phyloP scores from a whole-genome alignment of 2,113 vertebrate genomes.

The Myanophis thanlyinensis region DNA sequence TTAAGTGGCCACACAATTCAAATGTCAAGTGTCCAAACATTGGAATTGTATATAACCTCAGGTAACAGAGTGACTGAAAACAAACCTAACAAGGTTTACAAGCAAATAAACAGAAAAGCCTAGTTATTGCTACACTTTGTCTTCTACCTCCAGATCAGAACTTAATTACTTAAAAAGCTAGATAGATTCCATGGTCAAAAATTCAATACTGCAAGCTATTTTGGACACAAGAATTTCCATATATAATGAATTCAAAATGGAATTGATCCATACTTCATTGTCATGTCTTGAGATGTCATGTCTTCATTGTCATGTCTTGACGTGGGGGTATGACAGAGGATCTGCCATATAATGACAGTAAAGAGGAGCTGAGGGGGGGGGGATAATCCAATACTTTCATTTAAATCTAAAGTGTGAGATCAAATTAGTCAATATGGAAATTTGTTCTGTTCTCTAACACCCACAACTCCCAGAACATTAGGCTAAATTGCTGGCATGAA shows the following conservation, averaged over 20 bases:
- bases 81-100: neutral
- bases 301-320: slow-evolving; percentile 35
- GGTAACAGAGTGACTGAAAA: neutral
- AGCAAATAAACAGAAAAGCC: neutral
- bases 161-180: neutral
- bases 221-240: neutral
- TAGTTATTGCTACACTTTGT: neutral
- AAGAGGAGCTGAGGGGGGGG: slow-evolving; percentile 35
- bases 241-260: neutral
- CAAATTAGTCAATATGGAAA: slow-evolving; percentile 71
- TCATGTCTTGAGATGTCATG: slow-evolving; percentile 30
- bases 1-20: neutral
- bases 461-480: slow-evolving; percentile 65
- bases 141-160: neutral
- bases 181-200: neutral
- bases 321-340: slow-evolving; percentile 23
- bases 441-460: slow-evolving; percentile 71
- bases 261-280: slow-evolving; percentile 31
- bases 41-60: rapidly evolving
- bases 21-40: neutral
- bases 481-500: slow-evolving; percentile 64
- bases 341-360: slow-evolving; percentile 58
- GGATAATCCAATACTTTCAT: slow-evolving; percentile 45
- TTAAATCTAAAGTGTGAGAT: slow-evolving; percentile 71
- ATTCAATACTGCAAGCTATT: neutral